phyloP scores from a whole-genome alignment of 2,797 vertebrate genomes.

The Rachycentron canadum region DNA sequence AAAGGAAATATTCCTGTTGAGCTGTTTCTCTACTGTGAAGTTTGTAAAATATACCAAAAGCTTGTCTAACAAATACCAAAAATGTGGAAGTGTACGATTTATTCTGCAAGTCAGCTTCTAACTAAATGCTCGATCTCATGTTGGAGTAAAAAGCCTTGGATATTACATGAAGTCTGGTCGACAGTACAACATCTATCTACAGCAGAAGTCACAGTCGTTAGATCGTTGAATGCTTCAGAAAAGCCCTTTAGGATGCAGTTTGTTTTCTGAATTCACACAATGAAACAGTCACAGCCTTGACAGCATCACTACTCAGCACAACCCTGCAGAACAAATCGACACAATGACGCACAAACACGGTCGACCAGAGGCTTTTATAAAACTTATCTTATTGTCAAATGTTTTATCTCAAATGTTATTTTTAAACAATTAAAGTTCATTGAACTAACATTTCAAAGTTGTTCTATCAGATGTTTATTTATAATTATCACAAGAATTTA shows the following conservation, averaged over 20 bases:
- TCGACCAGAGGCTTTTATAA: not conserved
- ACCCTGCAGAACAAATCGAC: constrained; percentile 5
- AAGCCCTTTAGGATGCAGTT: constrained; percentile 54
- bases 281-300: constrained; percentile 1
- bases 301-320: constrained; percentile 1
- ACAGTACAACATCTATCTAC: not conserved
- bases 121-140: not conserved
- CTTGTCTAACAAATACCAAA: constrained; percentile 1
- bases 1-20: not conserved
- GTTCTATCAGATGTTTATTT: no score
- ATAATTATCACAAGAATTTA: no score
- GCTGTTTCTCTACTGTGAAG: not conserved
- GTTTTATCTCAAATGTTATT: no score
- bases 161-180: not conserved
- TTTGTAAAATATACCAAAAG: constrained; percentile 4
- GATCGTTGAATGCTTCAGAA: constrained; percentile 41
- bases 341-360: constrained; percentile 14
- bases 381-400: no score
- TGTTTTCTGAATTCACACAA: constrained; percentile 27
- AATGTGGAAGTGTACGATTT: not conserved
- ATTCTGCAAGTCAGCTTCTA: not conserved
- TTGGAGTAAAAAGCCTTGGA: not conserved
- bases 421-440: no score
- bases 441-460: no score
- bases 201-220: constrained; percentile 18